Evolutionary conservation across 1,140 invertebrate species (phyloP), one percentile per base, ranked within the genome.

Genomic region (Diorhabda sublineata): DNA sequence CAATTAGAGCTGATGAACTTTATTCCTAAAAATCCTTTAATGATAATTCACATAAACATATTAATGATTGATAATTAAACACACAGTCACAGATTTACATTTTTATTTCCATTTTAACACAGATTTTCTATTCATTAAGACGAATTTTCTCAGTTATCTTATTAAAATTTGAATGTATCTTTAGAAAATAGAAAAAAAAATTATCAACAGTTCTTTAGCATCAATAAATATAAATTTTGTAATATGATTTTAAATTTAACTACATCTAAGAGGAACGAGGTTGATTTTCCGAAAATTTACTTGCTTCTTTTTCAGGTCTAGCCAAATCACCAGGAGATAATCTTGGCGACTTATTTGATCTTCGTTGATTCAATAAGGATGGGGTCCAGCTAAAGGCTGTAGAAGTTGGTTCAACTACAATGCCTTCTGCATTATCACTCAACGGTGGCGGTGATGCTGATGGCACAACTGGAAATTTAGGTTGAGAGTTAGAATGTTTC

Each of bases 351-450:
- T 75, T 75, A 6, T 67, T 65, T n/a, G 66, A 59, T 45, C 75
- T 67, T 45, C 70, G 60, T 62, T 78, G 75, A 45, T 58, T 74
- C 59, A 79, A 62, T 8, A 80, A 72, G 26, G 80, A 78, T 26
- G 79, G 80, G n/a, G 80, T 81, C 80, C 80, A 81, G 72, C 79
- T 80, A 69, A 81, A 81, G 68, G 73, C 75, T 42, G 68, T 72
- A 6, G 72, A 72, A 6, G 72, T 65, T 5, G 76, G 73, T 3
- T 70, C 66, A 58, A 75, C 71, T 3, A 70, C 60, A 62, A 11
- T 61, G 42, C 64, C 58, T 5, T 75, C 77, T 5, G 72, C 68
- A 45, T 70, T 71, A 3, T 75, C 72, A 42, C 72, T 70, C 58
- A 79, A 64, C 43, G 75, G 73, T 6, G 76, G 75, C 41, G 75